Evolutionary conservation across 2,797 vertebrate genomes (phyloP).

Genomic region (Schizopygopsis malacanthus): DNA sequence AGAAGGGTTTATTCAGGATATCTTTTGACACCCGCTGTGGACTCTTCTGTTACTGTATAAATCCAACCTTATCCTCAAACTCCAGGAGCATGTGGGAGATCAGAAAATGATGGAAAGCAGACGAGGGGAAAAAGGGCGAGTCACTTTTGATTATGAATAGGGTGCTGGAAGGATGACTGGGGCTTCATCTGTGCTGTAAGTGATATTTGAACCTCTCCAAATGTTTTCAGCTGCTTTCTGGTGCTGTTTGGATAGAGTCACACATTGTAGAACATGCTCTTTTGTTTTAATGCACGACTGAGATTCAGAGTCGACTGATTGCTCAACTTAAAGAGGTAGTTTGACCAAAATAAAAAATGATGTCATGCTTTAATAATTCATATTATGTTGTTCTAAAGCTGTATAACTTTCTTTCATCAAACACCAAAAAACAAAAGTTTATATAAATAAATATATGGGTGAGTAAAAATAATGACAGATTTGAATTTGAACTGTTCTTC

Average conservation of each 20-base stretch:
- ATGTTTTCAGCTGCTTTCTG: conserved; percentile 25
- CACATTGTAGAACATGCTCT: background rate
- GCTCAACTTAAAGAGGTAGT: background rate
- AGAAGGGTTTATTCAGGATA: conserved; percentile 20
- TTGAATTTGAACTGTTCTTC: background rate
- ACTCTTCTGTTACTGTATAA: conserved; percentile 21
- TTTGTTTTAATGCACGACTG: conserved; percentile 15
- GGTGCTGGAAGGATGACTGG: conserved; percentile 10
- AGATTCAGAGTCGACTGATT: conserved; percentile 2
- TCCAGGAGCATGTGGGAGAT: conserved; percentile 18
- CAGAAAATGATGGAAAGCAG: conserved; percentile 36
- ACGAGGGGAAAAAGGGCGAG: background rate
- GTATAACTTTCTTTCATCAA: background rate
- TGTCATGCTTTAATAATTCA: background rate
- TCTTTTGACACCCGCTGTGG: background rate
- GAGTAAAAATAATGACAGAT: background rate
- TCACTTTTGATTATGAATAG: conserved; percentile 29
- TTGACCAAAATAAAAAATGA: background rate
- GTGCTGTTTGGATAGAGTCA: conserved; percentile 16
- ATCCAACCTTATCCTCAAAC: background rate
- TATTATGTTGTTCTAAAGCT: background rate
- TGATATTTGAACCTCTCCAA: conserved; percentile 19
- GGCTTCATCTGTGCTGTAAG: conserved; percentile 24
- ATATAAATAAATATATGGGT: background rate
- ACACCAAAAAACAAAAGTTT: background rate